Conservation (phyloP, 2,888 invertebrate species). For the Phanerotoma sp. region DNA sequence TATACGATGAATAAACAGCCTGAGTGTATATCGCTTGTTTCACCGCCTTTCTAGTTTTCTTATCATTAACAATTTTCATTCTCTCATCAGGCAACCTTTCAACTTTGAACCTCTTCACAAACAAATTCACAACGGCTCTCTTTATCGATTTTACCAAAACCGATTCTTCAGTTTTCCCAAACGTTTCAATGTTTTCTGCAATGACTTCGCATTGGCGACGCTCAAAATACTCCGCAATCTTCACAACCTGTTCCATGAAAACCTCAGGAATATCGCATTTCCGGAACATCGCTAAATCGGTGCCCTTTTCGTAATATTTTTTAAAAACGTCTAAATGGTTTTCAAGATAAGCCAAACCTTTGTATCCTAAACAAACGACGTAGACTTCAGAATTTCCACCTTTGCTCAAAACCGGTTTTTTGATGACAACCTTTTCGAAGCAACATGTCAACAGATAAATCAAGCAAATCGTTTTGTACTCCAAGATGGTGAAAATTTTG, state of each 20-base stretch:
- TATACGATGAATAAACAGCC: slow-evolving; percentile 63
- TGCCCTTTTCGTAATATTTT: slow-evolving; percentile 57
- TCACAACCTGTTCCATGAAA: slow-evolving; percentile 68
- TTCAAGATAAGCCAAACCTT: slow-evolving; percentile 57
- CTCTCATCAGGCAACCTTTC: slow-evolving; percentile 58
- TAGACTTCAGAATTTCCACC: slow-evolving; percentile 95
- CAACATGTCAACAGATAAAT: slow-evolving; percentile 76
- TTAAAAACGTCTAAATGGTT: slow-evolving; percentile 59
- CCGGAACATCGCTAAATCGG: slow-evolving; percentile 63
- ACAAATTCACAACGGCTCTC: slow-evolving; percentile 59
- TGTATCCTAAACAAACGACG: slow-evolving; percentile 70
- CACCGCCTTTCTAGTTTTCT: too few relatives aligned
- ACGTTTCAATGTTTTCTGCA: slow-evolving; percentile 67
- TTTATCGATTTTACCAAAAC: too few relatives aligned
- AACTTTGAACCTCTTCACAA: slow-evolving; percentile 64
- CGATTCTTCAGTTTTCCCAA: slow-evolving; percentile 51
- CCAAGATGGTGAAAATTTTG: slow-evolving; percentile 90
- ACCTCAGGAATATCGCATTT: slow-evolving; percentile 62
- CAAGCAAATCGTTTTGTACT: slow-evolving; percentile 75
- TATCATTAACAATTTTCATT: slow-evolving; percentile 1
- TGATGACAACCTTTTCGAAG: slow-evolving; percentile 73
- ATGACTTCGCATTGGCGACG: slow-evolving; percentile 69
- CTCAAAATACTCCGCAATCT: slow-evolving; percentile 69
- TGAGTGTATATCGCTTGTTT: too few relatives aligned
- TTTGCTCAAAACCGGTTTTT: slow-evolving; percentile 91